Evolutionary conservation across 2,113 vertebrate genomes (phyloP).

Genomic region (Chionodraco myersi): DNA sequence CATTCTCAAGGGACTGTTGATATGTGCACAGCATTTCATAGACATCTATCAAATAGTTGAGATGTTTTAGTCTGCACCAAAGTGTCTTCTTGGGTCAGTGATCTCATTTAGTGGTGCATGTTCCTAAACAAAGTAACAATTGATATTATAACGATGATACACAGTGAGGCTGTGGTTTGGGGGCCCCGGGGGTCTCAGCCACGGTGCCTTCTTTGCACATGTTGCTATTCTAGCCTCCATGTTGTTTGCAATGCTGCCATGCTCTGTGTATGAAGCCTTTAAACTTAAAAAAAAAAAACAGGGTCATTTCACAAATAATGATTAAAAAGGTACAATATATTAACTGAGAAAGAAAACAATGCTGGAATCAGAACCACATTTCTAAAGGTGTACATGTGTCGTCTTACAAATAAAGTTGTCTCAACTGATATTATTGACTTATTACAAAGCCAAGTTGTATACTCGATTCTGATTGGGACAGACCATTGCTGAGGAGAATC

Average conservation of each 20-base stretch:
- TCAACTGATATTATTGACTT: constrained; percentile 7
- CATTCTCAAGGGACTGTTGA: neutral
- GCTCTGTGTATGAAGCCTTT: neutral
- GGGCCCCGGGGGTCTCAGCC: neutral
- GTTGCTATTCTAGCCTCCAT: neutral
- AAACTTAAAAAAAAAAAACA: constrained; percentile 5
- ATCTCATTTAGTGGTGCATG: neutral
- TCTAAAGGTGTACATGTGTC: neutral
- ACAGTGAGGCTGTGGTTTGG: neutral
- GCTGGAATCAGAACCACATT: neutral
- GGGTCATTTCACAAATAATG: neutral
- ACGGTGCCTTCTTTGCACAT: neutral
- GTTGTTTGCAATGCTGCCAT: neutral
- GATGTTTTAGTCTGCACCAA: neutral
- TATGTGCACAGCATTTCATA: neutral
- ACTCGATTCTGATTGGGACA: too few relatives aligned
- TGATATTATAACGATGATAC: neutral
- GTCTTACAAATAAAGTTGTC: constrained; percentile 4
- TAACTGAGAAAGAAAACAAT: constrained; percentile 4
- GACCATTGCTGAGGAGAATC: too few relatives aligned
- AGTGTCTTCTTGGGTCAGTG: neutral
- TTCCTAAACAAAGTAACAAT: neutral
- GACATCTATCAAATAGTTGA: neutral
- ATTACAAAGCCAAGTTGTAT: too few relatives aligned
- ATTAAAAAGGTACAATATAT: neutral